phyloP scores from a whole-genome alignment of 2,888 invertebrate species.

The Latrodectus elegans region DNA sequence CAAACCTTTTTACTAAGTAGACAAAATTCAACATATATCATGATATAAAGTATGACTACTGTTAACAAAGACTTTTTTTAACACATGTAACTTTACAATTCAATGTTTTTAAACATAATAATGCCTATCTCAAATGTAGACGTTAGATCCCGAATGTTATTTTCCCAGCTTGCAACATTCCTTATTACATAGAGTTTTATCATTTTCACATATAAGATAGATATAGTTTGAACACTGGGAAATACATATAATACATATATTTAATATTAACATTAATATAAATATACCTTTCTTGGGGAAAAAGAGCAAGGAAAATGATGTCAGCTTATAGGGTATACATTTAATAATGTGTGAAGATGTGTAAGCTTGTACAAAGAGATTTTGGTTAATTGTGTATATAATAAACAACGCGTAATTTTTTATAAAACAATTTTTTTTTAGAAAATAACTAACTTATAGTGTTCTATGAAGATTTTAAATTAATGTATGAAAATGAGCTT shows the following conservation, averaged over 20 bases:
- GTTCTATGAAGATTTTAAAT: too few species aligned
- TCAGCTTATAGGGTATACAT: background rate
- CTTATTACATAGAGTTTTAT: conserved; percentile 57
- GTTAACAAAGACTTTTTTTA: conserved; percentile 65
- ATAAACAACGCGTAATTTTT: too few species aligned
- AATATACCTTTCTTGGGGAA: background rate
- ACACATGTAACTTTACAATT: conserved; percentile 56
- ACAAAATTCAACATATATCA: conserved; percentile 68
- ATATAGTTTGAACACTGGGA: conserved; percentile 13
- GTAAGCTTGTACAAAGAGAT: background rate
- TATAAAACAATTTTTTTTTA: too few species aligned
- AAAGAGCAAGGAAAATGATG: background rate
- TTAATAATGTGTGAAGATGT: background rate
- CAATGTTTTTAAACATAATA: conserved; percentile 52
- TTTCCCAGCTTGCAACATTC: conserved; percentile 65
- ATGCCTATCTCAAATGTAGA: conserved; percentile 39
- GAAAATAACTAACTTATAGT: too few species aligned
- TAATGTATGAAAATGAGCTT: too few species aligned
- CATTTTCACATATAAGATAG: conserved; percentile 46
- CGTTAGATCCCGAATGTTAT: conserved; percentile 55
- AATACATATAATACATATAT: background rate
- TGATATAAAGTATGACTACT: conserved; percentile 68
- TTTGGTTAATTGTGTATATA: too few species aligned
- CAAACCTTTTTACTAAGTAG: conserved; percentile 69
- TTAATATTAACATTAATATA: background rate